Evolutionary conservation across 2,797 vertebrate species (phyloP).

Genomic region (Pampus argenteus): DNA sequence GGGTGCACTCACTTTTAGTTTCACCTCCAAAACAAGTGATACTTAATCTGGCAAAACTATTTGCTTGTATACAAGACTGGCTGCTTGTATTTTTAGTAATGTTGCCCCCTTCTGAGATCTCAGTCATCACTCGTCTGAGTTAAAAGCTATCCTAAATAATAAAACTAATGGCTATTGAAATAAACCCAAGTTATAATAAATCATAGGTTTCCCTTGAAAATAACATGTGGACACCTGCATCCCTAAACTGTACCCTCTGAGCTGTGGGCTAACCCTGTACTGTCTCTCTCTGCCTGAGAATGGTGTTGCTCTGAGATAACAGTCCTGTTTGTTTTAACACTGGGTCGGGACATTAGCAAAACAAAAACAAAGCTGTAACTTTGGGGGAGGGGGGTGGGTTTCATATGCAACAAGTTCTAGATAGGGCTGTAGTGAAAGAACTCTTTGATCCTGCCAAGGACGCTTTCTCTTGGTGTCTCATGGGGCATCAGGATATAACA

Average conservation of each 20-base stretch:
- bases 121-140: background rate
- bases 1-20: background rate
- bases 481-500: constrained; percentile 17
- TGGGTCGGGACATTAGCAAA: constrained; percentile 34
- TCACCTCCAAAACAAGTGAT: background rate
- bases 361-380: constrained; percentile 50
- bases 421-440: constrained; percentile 28
- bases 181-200: constrained; percentile 7
- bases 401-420: constrained; percentile 11
- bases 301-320: constrained; percentile 48
- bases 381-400: background rate
- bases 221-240: background rate
- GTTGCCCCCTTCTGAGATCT: background rate
- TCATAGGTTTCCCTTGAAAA: constrained; percentile 28
- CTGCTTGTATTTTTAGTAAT: background rate
- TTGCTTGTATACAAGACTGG: background rate
- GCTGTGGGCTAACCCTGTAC: constrained; percentile 30
- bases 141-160: background rate
- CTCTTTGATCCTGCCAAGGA: constrained; percentile 27
- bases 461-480: constrained; percentile 13
- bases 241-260: constrained; percentile 20
- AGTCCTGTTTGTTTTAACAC: constrained; percentile 55
- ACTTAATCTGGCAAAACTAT: background rate
- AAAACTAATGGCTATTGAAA: background rate
- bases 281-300: constrained; percentile 46